Evolutionary conservation across 2,797 vertebrate species (phyloP).

Genomic region (Enoplosus armatus): DNA sequence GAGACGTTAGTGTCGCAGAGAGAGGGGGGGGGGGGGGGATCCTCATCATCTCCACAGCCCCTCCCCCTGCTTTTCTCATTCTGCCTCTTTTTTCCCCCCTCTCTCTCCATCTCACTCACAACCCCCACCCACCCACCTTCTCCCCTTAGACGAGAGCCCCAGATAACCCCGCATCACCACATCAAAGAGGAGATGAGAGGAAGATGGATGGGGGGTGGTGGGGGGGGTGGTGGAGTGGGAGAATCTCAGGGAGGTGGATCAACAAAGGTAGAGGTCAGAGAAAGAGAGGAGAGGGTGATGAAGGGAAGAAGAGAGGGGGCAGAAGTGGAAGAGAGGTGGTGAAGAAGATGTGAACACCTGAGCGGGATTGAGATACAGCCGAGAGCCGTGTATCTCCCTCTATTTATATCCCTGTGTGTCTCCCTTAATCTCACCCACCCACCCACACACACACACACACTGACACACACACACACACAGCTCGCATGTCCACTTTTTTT

Average conservation of each 20-base stretch:
- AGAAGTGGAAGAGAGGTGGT: conserved; percentile 29
- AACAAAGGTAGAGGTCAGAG: conserved; percentile 62
- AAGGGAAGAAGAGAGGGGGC: background rate
- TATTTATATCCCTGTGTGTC: conserved; percentile 44
- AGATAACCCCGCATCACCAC: conserved; percentile 76
- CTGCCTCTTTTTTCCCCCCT: conserved; percentile 13
- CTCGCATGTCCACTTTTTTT: conserved; percentile 22
- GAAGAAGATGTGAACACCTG: conserved; percentile 57
- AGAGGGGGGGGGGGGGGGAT: background rate
- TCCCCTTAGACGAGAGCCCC: conserved; percentile 63
- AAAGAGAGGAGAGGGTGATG: conserved; percentile 31
- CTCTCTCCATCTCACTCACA: conserved; percentile 41
- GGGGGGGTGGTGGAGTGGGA: conserved; percentile 48
- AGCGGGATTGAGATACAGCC: conserved; percentile 51
- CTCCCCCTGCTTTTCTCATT: conserved; percentile 30
- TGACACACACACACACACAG: conserved; percentile 30
- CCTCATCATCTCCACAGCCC: conserved; percentile 33
- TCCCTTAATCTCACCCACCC: conserved; percentile 26
- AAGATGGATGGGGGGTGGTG: conserved; percentile 56
- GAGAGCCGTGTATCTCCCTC: conserved; percentile 40
- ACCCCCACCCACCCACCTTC: conserved; percentile 39
- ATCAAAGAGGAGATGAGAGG: conserved; percentile 81
- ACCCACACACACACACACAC: conserved; percentile 26
- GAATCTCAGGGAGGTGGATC: conserved; percentile 56
- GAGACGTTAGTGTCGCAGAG: conserved; percentile 50